These are phyloP conservation scores for Microcaecilia unicolor DNA, from an alignment of 2,797 vertebrate species.

Conservation along the genomic window DNA sequence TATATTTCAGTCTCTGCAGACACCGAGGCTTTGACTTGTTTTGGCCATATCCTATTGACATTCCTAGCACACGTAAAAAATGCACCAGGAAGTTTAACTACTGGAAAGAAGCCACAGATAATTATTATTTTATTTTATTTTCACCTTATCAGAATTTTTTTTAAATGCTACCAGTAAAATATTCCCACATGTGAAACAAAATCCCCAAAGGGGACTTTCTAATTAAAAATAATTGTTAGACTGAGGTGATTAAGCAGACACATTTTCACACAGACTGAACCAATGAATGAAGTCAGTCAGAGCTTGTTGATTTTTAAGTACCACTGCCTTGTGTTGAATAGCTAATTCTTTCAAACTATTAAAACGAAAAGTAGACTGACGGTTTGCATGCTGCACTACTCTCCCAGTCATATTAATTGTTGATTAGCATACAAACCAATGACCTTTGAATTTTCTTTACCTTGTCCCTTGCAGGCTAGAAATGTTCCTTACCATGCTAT, in stretches of 20 bases:
- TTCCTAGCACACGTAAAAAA: neutral
- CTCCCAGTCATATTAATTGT: slow-evolving; percentile 27
- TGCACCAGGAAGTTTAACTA: slow-evolving; percentile 11
- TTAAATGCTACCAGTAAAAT: slow-evolving; percentile 18
- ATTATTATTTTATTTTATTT: slow-evolving; percentile 9
- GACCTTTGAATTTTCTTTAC: slow-evolving; percentile 26
- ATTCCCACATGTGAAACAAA: slow-evolving; percentile 10
- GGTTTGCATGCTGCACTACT: neutral
- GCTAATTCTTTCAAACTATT: slow-evolving; percentile 15
- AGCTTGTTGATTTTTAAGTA: neutral
- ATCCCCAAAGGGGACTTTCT: slow-evolving; percentile 16
- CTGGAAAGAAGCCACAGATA: slow-evolving; percentile 25
- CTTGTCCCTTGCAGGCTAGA: slow-evolving; percentile 22
- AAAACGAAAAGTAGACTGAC: neutral
- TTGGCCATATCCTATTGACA: slow-evolving; percentile 8
- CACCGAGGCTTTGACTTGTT: neutral
- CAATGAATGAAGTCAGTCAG: slow-evolving; percentile 1
- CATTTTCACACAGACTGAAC: slow-evolving; percentile 4
- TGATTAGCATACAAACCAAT: slow-evolving; percentile 35
- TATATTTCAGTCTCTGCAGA: neutral
- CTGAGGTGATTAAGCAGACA: slow-evolving; percentile 29
- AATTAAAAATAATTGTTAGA: slow-evolving; percentile 32
- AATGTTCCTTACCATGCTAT: slow-evolving; percentile 17
- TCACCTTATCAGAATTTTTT: slow-evolving; percentile 10
- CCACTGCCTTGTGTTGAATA: slow-evolving; percentile 6